Percentiles rank a stretch among this genome's conserved stretches.
These are phyloP conservation scores for Nebria ingens DNA, from an alignment of 1,140 invertebrate genomes.

Conservation along the genomic window DNA sequence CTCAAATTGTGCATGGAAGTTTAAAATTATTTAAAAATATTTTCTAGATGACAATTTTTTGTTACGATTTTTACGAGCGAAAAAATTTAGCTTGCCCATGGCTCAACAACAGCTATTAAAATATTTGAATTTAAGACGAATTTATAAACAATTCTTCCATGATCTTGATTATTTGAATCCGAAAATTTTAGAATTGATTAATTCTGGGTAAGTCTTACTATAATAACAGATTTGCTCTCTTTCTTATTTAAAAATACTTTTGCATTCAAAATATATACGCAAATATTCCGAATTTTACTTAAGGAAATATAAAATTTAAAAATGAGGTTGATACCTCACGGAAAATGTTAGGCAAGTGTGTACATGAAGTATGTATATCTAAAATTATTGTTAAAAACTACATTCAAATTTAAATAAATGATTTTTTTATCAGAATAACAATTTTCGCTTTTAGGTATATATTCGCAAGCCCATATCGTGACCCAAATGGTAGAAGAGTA, in stretches of 20 bases:
- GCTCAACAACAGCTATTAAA: slow-evolving; percentile 68
- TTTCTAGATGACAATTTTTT: slow-evolving; percentile 58
- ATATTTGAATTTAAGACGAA: slow-evolving; percentile 62
- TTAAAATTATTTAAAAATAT: background rate
- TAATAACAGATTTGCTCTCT: too few species aligned
- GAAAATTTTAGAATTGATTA: slow-evolving; percentile 49
- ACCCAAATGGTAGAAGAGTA: slow-evolving; percentile 57
- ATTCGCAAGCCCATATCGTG: slow-evolving; percentile 59
- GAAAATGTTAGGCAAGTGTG: too few species aligned
- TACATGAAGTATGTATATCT: too few species aligned
- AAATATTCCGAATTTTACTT: too few species aligned
- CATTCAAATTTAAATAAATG: too few species aligned
- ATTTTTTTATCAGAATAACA: too few species aligned
- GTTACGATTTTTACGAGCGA: slow-evolving; percentile 61
- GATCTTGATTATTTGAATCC: slow-evolving; percentile 54
- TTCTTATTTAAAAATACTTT: too few species aligned
- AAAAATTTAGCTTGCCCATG: slow-evolving; percentile 71
- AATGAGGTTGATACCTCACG: too few species aligned
- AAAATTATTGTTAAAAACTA: too few species aligned
- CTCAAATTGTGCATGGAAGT: too few species aligned
- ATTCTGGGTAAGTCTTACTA: slow-evolving; percentile 52
- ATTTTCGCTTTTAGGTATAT: slow-evolving; percentile 46
- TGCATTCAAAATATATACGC: too few species aligned
- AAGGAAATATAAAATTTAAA: too few species aligned
- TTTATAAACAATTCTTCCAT: slow-evolving; percentile 48